Evolutionary conservation across 2,113 vertebrate species (phyloP), one percentile per base, ranked within the genome.

Genomic region (Colossoma macropomum): DNA sequence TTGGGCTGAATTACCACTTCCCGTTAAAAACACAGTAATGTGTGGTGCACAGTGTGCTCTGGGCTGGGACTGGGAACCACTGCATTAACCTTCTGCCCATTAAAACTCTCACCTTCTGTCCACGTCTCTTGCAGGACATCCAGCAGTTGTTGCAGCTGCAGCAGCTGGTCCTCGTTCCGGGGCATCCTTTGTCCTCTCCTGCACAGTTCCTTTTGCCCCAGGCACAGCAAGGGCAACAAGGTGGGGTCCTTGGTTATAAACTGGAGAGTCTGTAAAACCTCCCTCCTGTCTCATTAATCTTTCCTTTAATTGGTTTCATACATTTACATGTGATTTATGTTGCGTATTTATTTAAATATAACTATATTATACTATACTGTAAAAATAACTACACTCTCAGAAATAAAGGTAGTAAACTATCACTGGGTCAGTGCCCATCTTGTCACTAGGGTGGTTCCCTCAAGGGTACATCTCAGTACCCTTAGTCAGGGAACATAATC

Each of bases 91-190:
- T 6, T 56, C 12, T 38, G 10, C 41, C 41, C 21, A 41, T 66
- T 48, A 19, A 15, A 19, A 5, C 25, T 13, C 25, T 80, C 8
- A 54, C 48, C 30, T 78, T 41, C 56, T 54, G 34, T 54, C 41
- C 41, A 71, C 68, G 16, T 85, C 32, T 60, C 25, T 25, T 80
- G 81, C 86, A 95, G 96, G 97, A 97, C 90, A 96, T 97, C 87
- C 97, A 97, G 92, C 97, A 97, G 92, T 85, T 97, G 85, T 92
- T 97, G 79, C 97, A 97, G 92, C 95, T 97, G 77, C 97, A 97
- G 90, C 96, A 97, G 92, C 84, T 97, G 88, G 96, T 97, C 77
- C 92, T 97, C 38, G 95, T 97, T 50, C 97, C 96, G 0, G 96
- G 96, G 54, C 96, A 97, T 86, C 90, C 94, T 68, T 93, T 97